Conservation (phyloP, 2,797 vertebrate species). For the Gymnodraco acuticeps region DNA sequence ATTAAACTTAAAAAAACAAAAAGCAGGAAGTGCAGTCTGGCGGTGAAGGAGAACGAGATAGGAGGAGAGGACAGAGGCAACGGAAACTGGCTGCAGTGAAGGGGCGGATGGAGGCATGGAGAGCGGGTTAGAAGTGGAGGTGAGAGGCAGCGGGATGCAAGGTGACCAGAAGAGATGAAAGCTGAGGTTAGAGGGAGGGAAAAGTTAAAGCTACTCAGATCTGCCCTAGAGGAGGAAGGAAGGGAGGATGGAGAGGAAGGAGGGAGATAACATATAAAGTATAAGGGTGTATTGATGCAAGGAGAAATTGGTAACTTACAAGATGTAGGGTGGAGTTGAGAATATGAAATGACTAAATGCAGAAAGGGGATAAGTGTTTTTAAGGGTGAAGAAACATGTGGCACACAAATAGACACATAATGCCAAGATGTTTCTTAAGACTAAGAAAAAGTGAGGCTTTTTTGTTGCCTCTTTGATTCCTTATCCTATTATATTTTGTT, state of each 20-base stretch:
- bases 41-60: constrained; percentile 29
- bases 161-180: constrained; percentile 68
- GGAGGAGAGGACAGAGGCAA: constrained; percentile 40
- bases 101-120: constrained; percentile 49
- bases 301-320: constrained; percentile 14
- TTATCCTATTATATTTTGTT: neutral
- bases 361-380: neutral
- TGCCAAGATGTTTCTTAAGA: constrained; percentile 1
- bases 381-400: neutral
- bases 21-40: constrained; percentile 14
- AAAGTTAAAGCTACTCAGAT: constrained; percentile 51
- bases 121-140: constrained; percentile 69
- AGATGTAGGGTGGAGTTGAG: constrained; percentile 1
- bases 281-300: neutral
- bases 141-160: constrained; percentile 63
- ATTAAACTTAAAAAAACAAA: constrained; percentile 20
- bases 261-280: constrained; percentile 14
- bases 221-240: constrained; percentile 27
- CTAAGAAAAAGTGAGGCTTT: neutral
- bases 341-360: constrained; percentile 3
- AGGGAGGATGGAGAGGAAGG: constrained; percentile 8
- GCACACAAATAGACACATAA: neutral
- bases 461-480: neutral
- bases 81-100: constrained; percentile 54
- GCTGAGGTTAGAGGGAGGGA: constrained; percentile 29